Evolutionary conservation across 2,888 invertebrate genomes (phyloP), one percentile per base, ranked within the genome.

Genomic region (Rhopalosiphum nymphaeae): DNA sequence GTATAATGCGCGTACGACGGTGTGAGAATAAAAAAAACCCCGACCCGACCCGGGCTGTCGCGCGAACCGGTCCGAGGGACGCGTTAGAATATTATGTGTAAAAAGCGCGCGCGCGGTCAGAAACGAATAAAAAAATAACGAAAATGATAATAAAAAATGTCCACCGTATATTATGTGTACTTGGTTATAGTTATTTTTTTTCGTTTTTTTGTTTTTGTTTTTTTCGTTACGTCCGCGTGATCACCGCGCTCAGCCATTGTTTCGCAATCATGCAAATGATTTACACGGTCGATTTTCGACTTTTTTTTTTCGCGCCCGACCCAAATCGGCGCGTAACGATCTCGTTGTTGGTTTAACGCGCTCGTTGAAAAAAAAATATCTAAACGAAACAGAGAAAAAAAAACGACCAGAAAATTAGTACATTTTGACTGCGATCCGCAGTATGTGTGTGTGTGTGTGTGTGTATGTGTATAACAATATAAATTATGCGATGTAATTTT

Each of bases 261-360:
- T 46, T 85, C 46, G 53, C 85, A 93, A 93, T 93, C 93, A 85
- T 85, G 93, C 93, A 61, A 93, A 89, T 93, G 93, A 93, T 93
- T 93, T 93, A 93, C 93, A 93, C 92, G 92, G 92, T 49, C 93
- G 93, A 78, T 93, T 93, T 78, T 93, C 44, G 78, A 46, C 46
- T 87, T 46, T 49, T 67, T 36, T 85, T 85, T 92, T n/a, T 46
- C 88, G 53, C 88, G 29, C 57, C 36, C 61, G 25, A 46, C 91
- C 56, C 88, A 46, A 89, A 93, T 88, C 78, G 67, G 42, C 92
- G 67, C 53, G 91, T 91, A 91, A 91, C 91, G 84, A 91, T 29
- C 84, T 49, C 49, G 46, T 46, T 88, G 92, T 92, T 92, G 53
- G 42, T 92, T 92, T 88, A 87, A 87, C 36, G 42, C 26, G 25